These are phyloP conservation scores for Cyprinodon brontotheroides DNA, from an alignment of 2,113 vertebrate species.

Conservation along the genomic window DNA sequence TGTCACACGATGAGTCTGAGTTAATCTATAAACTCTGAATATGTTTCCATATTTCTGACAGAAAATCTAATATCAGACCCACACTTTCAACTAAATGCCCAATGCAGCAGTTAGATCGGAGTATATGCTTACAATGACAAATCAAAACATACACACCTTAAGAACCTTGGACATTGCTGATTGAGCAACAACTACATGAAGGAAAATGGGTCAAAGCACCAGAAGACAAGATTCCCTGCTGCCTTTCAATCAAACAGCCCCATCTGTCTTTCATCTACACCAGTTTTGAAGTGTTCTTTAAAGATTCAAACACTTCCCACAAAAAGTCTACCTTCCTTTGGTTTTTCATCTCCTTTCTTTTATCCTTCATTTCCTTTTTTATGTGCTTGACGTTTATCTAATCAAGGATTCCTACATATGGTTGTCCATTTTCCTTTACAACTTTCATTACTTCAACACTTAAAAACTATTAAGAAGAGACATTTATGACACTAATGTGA, in stretches of 20 bases:
- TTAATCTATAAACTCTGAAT: no score
- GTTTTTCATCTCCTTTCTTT: not conserved
- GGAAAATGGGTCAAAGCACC: slow-evolving; percentile 58
- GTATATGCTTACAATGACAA: slow-evolving; percentile 11
- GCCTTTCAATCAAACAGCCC: slow-evolving; percentile 47
- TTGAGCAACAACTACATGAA: slow-evolving; percentile 48
- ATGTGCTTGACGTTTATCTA: slow-evolving; percentile 1
- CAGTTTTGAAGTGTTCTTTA: slow-evolving; percentile 19
- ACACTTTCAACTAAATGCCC: slow-evolving; percentile 14
- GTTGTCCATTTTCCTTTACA: slow-evolving; percentile 4
- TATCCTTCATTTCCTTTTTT: not conserved
- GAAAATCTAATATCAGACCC: slow-evolving; percentile 16
- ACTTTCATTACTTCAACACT: slow-evolving; percentile 10
- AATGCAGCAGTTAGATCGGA: slow-evolving; percentile 13
- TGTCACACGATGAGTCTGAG: no score
- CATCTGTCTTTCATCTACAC: slow-evolving; percentile 24
- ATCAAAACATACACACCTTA: slow-evolving; percentile 10
- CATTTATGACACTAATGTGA: slow-evolving; percentile 30
- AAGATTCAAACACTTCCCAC: slow-evolving; percentile 19
- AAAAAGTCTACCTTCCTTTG: not conserved
- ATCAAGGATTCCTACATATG: not conserved
- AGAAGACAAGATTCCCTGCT: slow-evolving; percentile 38
- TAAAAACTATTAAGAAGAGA: slow-evolving; percentile 9
- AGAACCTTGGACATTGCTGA: slow-evolving; percentile 39
- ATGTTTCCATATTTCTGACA: not conserved